Evolutionary conservation across 2,113 vertebrate species (phyloP).

Genomic region (Zosterops japonicus): DNA sequence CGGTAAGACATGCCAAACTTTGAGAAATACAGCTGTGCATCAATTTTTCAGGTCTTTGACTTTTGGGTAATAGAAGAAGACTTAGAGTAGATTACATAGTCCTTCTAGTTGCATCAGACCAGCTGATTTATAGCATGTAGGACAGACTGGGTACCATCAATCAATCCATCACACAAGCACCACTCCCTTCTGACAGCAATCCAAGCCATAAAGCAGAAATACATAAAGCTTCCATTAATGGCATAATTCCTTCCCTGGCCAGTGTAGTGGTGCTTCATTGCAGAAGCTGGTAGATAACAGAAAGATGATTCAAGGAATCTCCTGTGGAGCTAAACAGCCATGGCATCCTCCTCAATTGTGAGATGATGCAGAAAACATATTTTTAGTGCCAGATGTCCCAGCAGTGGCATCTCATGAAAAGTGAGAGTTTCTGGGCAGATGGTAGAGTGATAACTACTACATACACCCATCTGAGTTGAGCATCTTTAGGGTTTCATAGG

Average conservation of each 20-base stretch:
- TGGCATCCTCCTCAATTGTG: background rate
- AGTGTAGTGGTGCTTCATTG: background rate
- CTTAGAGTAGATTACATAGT: conserved; percentile 23
- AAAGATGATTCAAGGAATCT: conserved; percentile 7
- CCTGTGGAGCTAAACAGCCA: background rate
- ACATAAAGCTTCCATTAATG: background rate
- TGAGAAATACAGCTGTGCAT: background rate
- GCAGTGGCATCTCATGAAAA: conserved; percentile 4
- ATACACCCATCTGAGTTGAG: background rate
- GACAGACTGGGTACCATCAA: background rate
- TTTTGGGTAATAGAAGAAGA: conserved; percentile 10
- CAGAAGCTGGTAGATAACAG: background rate
- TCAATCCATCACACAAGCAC: conserved; percentile 17
- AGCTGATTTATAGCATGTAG: background rate
- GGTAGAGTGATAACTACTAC: background rate
- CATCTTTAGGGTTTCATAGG: background rate
- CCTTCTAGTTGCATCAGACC: conserved; percentile 13
- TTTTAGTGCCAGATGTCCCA: conserved; percentile 52
- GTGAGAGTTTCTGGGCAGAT: conserved; percentile 43
- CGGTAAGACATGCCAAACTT: background rate
- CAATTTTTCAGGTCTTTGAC: background rate
- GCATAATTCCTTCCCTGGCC: background rate
- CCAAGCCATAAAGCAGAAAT: conserved; percentile 22
- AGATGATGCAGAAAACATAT: conserved; percentile 52
- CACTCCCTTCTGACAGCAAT: conserved; percentile 23